These are phyloP conservation scores for Gavialis gangeticus DNA, from an alignment of 2,113 vertebrate species.

Conservation along the genomic window DNA sequence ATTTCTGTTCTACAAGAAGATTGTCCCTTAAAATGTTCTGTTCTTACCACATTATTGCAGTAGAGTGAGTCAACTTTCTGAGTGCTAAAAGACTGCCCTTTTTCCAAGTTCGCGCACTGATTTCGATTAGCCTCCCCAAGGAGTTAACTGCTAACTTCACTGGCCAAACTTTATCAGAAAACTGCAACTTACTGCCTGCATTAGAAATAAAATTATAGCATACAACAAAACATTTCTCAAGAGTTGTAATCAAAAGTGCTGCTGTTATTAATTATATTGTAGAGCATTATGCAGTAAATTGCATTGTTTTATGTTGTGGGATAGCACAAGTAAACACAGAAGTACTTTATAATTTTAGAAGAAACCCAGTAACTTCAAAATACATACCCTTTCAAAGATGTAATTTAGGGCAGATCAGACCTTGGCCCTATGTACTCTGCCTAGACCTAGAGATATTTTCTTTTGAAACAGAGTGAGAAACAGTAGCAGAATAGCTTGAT, in stretches of 20 bases:
- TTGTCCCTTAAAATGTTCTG: neutral
- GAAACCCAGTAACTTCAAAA: neutral
- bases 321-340: neutral
- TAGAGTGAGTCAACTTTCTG: neutral
- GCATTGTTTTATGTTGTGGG: rapidly evolving
- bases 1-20: neutral
- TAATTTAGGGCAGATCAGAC: neutral
- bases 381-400: neutral
- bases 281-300: neutral
- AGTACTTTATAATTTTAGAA: neutral
- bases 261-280: neutral
- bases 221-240: rapidly evolving
- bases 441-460: rapidly evolving
- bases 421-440: rapidly evolving
- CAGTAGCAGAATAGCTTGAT: neutral
- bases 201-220: rapidly evolving
- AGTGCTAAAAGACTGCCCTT: neutral
- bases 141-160: neutral
- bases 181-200: rapidly evolving
- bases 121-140: neutral
- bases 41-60: neutral
- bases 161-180: neutral
- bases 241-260: neutral
- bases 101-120: neutral
- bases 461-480: neutral